Evolutionary conservation across 2,888 invertebrate genomes (phyloP).

Genomic region (Xanthorhoe designata): DNA sequence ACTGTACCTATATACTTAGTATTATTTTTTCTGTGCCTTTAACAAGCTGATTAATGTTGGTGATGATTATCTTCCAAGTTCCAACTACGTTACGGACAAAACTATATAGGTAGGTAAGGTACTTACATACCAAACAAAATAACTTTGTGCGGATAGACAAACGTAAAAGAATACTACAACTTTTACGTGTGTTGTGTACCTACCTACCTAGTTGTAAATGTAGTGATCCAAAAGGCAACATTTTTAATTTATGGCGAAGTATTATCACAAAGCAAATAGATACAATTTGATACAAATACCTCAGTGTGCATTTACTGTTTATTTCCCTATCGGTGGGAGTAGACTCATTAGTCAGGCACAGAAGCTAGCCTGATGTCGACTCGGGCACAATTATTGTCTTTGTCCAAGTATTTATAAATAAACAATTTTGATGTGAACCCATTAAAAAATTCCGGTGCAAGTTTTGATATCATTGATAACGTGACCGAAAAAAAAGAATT

Average conservation of each 20-base stretch:
- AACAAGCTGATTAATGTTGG: no score
- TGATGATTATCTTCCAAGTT: no score
- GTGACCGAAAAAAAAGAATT: constrained; percentile 2
- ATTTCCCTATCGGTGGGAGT: constrained; percentile 40
- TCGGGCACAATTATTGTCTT: constrained; percentile 21
- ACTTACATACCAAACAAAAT: no score
- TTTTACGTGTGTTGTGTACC: no score
- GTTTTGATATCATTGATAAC: constrained; percentile 13
- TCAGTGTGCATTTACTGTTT: constrained; percentile 29
- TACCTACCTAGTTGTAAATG: not conserved
- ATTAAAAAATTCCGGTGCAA: not conserved
- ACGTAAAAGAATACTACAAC: no score
- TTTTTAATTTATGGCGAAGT: constrained; percentile 13
- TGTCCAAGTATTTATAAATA: constrained; percentile 2
- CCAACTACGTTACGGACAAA: no score
- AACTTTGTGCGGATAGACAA: no score
- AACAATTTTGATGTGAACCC: not conserved
- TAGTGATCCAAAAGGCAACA: not conserved
- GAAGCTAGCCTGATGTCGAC: constrained; percentile 31
- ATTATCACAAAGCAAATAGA: constrained; percentile 38
- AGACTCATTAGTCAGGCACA: constrained; percentile 38
- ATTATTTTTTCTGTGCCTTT: no score
- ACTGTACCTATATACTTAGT: no score
- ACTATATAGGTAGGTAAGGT: no score
- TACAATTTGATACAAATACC: constrained; percentile 28